phyloP scores from a whole-genome alignment of 2,888 invertebrate genomes.

The Orthosia cruda region DNA sequence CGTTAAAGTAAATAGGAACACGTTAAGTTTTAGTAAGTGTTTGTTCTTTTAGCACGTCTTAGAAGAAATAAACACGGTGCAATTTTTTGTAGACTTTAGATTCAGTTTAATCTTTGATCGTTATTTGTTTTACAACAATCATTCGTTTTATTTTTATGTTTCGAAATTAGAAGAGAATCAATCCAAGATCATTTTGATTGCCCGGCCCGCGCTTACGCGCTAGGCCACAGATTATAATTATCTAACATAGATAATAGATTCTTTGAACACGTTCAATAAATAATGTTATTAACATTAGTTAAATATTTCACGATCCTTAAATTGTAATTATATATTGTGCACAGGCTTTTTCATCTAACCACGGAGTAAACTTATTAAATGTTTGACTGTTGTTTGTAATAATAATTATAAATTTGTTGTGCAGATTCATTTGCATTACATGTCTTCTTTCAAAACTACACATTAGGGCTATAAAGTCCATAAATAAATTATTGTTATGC shows the following conservation, averaged over 20 bases:
- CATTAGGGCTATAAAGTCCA: slow-evolving; percentile 71
- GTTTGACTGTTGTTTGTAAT: slow-evolving; percentile 57
- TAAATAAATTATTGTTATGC: slow-evolving; percentile 85
- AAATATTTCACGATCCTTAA: slow-evolving; percentile 54
- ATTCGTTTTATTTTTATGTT: not conserved
- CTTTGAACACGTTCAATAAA: slow-evolving; percentile 51
- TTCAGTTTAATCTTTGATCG: slow-evolving; percentile 5
- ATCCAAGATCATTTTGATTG: slow-evolving; percentile 33
- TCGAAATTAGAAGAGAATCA: slow-evolving; percentile 12
- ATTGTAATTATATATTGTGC: slow-evolving; percentile 62
- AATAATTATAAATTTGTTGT: slow-evolving; percentile 57
- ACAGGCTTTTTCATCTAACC: slow-evolving; percentile 65
- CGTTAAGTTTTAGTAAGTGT: slow-evolving; percentile 40
- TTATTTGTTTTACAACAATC: slow-evolving; percentile 27
- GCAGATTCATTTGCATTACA: slow-evolving; percentile 66
- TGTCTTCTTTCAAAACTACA: slow-evolving; percentile 70
- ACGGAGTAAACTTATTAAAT: slow-evolving; percentile 51
- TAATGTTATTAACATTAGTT: slow-evolving; percentile 57
- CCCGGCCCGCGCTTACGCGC: no score
- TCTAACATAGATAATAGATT: slow-evolving; percentile 48
- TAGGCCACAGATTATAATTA: slow-evolving; percentile 40
- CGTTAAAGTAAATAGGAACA: slow-evolving; percentile 43
- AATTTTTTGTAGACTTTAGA: slow-evolving; percentile 49
- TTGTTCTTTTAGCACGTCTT: slow-evolving; percentile 40
- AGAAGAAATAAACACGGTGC: slow-evolving; percentile 38